Evolutionary conservation across 2,113 vertebrate genomes (phyloP).

Genomic region (Junco hyemalis): DNA sequence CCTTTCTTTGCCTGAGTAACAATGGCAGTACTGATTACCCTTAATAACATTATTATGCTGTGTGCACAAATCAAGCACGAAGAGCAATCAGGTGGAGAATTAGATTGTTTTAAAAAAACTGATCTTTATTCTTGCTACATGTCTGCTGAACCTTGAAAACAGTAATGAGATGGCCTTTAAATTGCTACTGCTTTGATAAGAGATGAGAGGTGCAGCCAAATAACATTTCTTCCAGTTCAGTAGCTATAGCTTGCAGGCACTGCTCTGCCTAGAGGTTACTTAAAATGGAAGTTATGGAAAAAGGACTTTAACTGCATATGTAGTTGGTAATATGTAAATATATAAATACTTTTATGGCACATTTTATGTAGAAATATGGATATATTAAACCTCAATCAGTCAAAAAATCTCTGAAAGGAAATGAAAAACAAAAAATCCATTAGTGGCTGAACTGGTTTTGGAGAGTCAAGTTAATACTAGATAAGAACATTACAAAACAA

Average conservation of each 20-base stretch:
- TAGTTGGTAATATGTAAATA: background rate
- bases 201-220: conserved; percentile 13
- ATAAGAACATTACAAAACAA: background rate
- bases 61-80: conserved; percentile 26
- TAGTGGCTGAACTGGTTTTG: background rate
- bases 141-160: conserved; percentile 42
- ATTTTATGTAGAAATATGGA: background rate
- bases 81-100: conserved; percentile 54
- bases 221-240: background rate
- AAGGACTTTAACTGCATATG: background rate
- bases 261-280: background rate
- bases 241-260: background rate
- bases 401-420: background rate
- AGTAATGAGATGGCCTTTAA: conserved; percentile 42
- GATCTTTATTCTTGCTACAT: conserved; percentile 18
- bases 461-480: background rate
- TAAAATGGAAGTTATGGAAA: background rate
- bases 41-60: conserved; percentile 40
- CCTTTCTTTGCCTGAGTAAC: background rate
- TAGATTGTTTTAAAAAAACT: conserved; percentile 20
- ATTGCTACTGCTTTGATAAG: conserved; percentile 15
- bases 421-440: background rate
- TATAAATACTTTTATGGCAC: background rate
- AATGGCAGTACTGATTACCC: conserved; percentile 30
- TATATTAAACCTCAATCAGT: background rate